Base-by-base conservation (phyloP, 2,888 invertebrate species). In the Ptilodon capucinus region DNA sequence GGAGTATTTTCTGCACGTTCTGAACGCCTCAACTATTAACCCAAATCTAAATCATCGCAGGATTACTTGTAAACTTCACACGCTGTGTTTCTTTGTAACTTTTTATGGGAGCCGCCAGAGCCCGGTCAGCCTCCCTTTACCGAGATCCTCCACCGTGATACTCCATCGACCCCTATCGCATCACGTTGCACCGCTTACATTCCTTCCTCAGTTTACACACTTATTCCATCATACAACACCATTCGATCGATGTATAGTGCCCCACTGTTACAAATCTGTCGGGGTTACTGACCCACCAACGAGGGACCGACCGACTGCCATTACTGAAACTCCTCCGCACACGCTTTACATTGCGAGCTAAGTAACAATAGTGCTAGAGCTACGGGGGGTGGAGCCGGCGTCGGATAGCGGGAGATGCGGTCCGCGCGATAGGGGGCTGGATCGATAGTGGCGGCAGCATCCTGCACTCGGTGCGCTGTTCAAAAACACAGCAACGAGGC, bases 261-360 rank as follows among this genome's bases (percentile, higher is more conserved):
- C n/a, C 13, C 5, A 40, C 13, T 43, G 30, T 32, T 46, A 39
- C 32, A 34, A 19, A 35, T 38, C 40, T 16, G 21, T 9, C 19
- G 41, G 51, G 64, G 57, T 60, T 50, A 60, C 40, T 66, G 64
- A 66, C 54, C 67, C 50, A 32, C 47, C 40, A 40, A 23, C 34
- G 40, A 44, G 52, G 48, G 44, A 42, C 43, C 40, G 44, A 51
- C 40, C 50, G 44, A 55, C 50, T 61, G n/a, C 48, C 41, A 40
- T 54, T 60, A 54, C 51, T 57, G 51, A 50, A 63, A 51, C 41
- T 53, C 32, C 40, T 44, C 39, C 17, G 36, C 43, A 40, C 38
- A 35, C 36, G 44, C 28, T 36, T 41, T 56, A 57, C 45, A 61
- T 46, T 48, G 48, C 38, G 21, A 38, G 39, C 42, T 48, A 40